Base-by-base conservation (phyloP, 2,797 vertebrate genomes). In the Sphenodon punctatus region DNA sequence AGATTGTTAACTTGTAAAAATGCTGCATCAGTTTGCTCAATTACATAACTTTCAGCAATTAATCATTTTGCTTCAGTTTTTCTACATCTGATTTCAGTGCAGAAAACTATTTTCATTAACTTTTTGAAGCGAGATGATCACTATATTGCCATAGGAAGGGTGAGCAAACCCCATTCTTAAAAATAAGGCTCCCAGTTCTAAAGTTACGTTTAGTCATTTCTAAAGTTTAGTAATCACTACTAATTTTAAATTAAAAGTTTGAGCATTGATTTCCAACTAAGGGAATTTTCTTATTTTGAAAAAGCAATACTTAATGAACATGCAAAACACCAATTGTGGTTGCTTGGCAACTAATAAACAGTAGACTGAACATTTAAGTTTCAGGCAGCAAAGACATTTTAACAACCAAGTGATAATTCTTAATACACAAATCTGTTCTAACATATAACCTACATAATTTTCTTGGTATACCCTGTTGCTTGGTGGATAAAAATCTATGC, bases 331-430 rank as follows among this genome's bases (percentile, higher is more conserved):
- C 23, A 49, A 36, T 73, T 49, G 46, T 46, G 53, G 48, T 78
- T 77, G 69, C 70, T 58, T 49, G 84, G 56, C 56, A 84, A 84
- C 46, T 34, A 58, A 64, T 16, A 80, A 63, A n/a, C n/a, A n/a
- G n/a, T n/a, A n/a, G n/a, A n/a, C n/a, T n/a, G n/a, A n/a, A n/a
- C n/a, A n/a, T n/a, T n/a, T n/a, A 73, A 73, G 36, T 71, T 55
- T 34, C 71, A 88, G 39, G 66, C 76, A 66, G 49, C 49, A n/a
- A 0, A 75, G 0, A 3, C 14, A 68, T 70, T 38, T 66, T 43
- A 45, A 27, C 42, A 71, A 68, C 17, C 32, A 55, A 59, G 14
- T 23, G 67, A 39, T 3, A 80, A 71, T 13, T 30, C 80, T 70
- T 17, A 77, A 55, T 36, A 36, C 20, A 23, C 4, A 36, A 20